phyloP scores from a whole-genome alignment of 64 coral and sea anemone species.

The Astreopora myriophthalma region DNA sequence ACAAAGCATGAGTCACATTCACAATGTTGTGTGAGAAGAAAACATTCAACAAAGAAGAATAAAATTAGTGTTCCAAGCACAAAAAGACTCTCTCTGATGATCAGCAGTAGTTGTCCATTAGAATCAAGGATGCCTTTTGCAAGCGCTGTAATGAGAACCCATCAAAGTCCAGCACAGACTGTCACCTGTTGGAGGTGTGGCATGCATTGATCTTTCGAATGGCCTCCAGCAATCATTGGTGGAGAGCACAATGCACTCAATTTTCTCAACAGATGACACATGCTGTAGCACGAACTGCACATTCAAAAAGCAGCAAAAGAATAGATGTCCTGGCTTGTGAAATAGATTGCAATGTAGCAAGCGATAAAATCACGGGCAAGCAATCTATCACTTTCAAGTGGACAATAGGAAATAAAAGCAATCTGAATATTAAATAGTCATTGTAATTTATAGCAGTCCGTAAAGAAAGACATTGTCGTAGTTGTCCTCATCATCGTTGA shows the following conservation, averaged over 20 bases:
- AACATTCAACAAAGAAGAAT: neutral
- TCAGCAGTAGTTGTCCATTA: slow-evolving; percentile 62
- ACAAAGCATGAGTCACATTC: too few species aligned
- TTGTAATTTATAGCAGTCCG: neutral
- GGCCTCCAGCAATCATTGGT: slow-evolving; percentile 33
- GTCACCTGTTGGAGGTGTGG: slow-evolving; percentile 67
- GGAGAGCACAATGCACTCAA: slow-evolving; percentile 21
- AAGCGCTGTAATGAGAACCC: slow-evolving; percentile 13
- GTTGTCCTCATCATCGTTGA: too few species aligned
- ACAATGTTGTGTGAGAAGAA: neutral
- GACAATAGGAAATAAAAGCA: neutral
- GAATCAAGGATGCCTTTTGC: slow-evolving; percentile 66
- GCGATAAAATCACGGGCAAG: too few species aligned
- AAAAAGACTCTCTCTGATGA: slow-evolving; percentile 13
- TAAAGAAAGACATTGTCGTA: neutral
- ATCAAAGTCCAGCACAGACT: neutral
- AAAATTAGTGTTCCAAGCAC: slow-evolving; percentile 13
- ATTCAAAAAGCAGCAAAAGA: slow-evolving; percentile 21
- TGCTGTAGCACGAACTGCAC: slow-evolving; percentile 45
- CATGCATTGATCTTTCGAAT: slow-evolving; percentile 36
- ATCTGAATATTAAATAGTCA: too few species aligned
- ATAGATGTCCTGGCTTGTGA: neutral
- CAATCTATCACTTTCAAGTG: neutral
- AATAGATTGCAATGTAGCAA: neutral
- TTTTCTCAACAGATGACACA: slow-evolving; percentile 56